These are phyloP conservation scores for Pogonognathellus flavescens DNA, from an alignment of 1,140 invertebrate genomes.

Conservation along the genomic window DNA sequence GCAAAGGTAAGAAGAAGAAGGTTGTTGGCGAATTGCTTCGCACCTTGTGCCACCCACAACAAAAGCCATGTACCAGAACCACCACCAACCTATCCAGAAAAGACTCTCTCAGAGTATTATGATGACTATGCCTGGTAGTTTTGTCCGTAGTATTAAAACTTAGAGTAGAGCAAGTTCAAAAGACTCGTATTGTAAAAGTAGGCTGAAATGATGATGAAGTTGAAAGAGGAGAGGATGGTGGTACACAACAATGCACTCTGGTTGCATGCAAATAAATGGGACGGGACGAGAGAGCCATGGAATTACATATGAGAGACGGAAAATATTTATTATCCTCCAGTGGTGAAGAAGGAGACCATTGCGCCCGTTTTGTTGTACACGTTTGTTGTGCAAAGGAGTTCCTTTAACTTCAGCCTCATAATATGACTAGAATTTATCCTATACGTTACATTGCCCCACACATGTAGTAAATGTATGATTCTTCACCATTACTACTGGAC, in stretches of 20 bases:
- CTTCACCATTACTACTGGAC: too few species aligned
- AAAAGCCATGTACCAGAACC: constrained; percentile 17
- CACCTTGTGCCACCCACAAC: constrained; percentile 37
- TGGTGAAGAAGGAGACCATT: constrained; percentile 2
- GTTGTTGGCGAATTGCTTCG: constrained; percentile 1
- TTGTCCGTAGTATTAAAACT: not conserved
- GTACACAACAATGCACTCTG: not conserved
- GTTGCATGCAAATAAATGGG: not conserved
- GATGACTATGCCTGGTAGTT: too few species aligned
- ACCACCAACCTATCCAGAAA: not conserved
- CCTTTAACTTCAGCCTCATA: constrained; percentile 23
- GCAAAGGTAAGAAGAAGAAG: not conserved
- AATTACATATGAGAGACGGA: not conserved
- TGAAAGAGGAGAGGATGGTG: not conserved
- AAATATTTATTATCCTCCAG: constrained; percentile 2
- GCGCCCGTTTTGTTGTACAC: not conserved
- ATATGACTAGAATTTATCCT: not conserved
- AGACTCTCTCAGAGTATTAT: not conserved
- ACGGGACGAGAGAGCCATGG: not conserved
- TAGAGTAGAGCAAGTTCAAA: not conserved
- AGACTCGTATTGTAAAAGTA: not conserved
- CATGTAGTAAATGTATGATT: too few species aligned
- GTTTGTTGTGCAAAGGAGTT: constrained; percentile 27
- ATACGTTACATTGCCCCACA: not conserved
- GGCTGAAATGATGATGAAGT: not conserved